Evolutionary conservation across 2,797 vertebrate species (phyloP).

Genomic region (Mus spretus): DNA sequence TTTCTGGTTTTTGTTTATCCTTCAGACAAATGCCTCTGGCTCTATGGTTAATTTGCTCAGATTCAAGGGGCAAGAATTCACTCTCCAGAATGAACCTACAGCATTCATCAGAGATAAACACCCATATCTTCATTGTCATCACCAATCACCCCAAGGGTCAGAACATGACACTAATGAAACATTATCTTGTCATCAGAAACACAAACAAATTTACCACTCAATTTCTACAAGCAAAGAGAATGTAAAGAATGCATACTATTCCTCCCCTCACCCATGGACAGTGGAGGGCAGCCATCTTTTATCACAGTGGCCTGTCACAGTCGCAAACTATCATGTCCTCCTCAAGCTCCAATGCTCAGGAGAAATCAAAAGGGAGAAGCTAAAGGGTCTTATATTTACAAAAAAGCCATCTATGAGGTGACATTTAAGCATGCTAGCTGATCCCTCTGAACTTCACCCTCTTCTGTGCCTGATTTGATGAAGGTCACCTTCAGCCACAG

Average conservation of each 20-base stretch:
- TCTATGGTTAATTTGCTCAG: not conserved
- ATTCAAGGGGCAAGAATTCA: not conserved
- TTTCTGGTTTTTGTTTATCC: not conserved
- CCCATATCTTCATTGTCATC: not conserved
- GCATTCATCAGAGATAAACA: not conserved
- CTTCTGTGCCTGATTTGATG: not conserved
- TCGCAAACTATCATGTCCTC: not conserved
- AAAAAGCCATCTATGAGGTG: not conserved
- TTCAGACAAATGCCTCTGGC: constrained; percentile 35
- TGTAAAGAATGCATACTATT: not conserved
- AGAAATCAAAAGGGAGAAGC: not conserved
- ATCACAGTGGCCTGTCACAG: not conserved
- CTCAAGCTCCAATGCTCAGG: not conserved
- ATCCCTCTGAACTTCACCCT: not conserved
- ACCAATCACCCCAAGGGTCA: not conserved
- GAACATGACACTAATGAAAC: not conserved
- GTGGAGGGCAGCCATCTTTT: not conserved
- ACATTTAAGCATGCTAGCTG: not conserved
- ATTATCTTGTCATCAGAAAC: not conserved
- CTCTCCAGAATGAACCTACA: not conserved
- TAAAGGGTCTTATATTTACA: not conserved
- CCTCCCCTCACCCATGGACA: not conserved
- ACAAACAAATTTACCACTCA: not conserved
- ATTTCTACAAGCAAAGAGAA: not conserved
- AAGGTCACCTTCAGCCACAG: not conserved